phyloP scores from a whole-genome alignment of 2,113 vertebrate species.

The Trachemys scripta region DNA sequence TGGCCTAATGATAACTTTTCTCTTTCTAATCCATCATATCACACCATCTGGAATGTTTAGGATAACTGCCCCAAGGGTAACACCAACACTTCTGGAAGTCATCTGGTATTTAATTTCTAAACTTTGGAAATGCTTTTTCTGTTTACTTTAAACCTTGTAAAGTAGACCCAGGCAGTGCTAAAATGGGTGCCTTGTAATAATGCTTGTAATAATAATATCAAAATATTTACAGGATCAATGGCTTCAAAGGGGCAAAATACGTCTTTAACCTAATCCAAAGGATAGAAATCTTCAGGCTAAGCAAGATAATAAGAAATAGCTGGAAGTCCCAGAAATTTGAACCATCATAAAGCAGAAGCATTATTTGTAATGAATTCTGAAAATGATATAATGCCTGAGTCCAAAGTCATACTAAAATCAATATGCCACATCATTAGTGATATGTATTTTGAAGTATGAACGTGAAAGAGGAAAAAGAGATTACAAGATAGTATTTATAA shows the following conservation, averaged over 20 bases:
- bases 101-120: not conserved
- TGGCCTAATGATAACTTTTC: accelerated
- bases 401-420: constrained; percentile 51
- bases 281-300: constrained; percentile 27
- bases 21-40: accelerated
- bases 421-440: not conserved
- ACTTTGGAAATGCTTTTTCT: not conserved
- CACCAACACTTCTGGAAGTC: not conserved
- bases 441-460: not conserved
- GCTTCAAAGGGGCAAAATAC: not conserved
- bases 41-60: not conserved
- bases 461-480: not conserved
- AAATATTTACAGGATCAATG: constrained; percentile 20
- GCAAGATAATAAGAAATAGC: constrained; percentile 32
- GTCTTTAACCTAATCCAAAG: constrained; percentile 25
- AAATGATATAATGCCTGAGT: constrained; percentile 32
- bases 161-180: not conserved
- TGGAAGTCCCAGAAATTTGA: constrained; percentile 41
- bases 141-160: not conserved
- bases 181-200: not conserved
- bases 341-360: constrained; percentile 19
- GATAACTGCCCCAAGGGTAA: accelerated
- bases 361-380: constrained; percentile 63
- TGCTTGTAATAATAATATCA: not conserved
- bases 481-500: not conserved